phyloP scores from a whole-genome alignment of 2,888 invertebrate species.

The Drosophila aldrichi region DNA sequence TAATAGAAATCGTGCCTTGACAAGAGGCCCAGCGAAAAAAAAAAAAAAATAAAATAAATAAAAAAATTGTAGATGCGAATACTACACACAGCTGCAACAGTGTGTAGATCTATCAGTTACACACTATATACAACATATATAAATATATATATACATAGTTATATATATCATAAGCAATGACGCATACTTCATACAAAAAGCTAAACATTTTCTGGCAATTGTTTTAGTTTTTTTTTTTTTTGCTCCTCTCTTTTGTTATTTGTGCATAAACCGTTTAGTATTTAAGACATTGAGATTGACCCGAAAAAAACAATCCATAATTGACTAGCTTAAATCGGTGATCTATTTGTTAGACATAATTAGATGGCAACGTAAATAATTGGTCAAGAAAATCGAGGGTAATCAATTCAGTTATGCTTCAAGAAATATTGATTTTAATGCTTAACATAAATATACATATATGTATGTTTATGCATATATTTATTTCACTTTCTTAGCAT shows the following conservation, averaged over 20 bases:
- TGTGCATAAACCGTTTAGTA: constrained; percentile 75
- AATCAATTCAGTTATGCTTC: constrained; percentile 12
- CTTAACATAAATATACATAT: not conserved
- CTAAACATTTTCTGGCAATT: constrained; percentile 8
- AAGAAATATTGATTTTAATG: constrained; percentile 17
- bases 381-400: constrained; percentile 11
- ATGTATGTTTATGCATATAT: not conserved
- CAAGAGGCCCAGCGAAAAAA: constrained; percentile 18
- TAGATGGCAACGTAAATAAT: constrained; percentile 43
- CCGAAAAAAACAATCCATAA: not conserved
- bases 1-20: constrained; percentile 73
- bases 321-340: constrained; percentile 13
- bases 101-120: constrained; percentile 15
- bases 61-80: constrained; percentile 17
- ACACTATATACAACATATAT: constrained; percentile 17
- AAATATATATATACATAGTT: constrained; percentile 26
- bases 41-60: not conserved
- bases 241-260: constrained; percentile 71
- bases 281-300: constrained; percentile 16
- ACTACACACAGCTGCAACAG: constrained; percentile 13
- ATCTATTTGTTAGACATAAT: constrained; percentile 11
- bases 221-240: constrained; percentile 18
- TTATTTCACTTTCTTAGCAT: constrained; percentile 5
- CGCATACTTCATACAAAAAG: constrained; percentile 15
- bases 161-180: constrained; percentile 9